Evolutionary conservation across 2,113 vertebrate species (phyloP), one percentile per base, ranked within the genome.

Genomic region (Speoplatyrhinus poulsoni): DNA sequence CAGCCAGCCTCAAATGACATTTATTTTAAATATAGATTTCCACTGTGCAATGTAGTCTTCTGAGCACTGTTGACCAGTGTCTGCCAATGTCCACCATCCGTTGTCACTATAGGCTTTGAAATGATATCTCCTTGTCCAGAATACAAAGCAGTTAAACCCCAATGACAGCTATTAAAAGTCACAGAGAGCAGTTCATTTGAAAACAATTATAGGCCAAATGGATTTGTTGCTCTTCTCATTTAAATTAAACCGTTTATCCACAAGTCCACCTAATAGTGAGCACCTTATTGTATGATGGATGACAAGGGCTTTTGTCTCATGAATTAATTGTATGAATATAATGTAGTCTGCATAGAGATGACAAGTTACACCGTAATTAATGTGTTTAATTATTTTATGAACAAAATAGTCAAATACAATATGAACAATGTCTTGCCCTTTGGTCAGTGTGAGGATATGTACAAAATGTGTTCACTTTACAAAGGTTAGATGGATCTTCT

Each of bases 201-300:
- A 87, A 87, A 86, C 36, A 41, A 41, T 41, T 41, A 41, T 80
- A 66, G 78, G 69, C 63, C 75, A 88, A 89, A 91, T 90, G 84
- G 86, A 92, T 91, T 86, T 87, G 87, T 87, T 82, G 82, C 83
- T 70, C 76, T 81, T 86, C 82, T 84, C 83, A 91, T 92, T 87
- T 89, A 89, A 92, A 92, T 91, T 81, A 90, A 90, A 84, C 59
- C 75, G 85, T 90, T 91, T 90, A 89, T 91, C 88, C 81, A 81
- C 69, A 73, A 62, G 68, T 86, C 83, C 75, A 86, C 76, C 77
- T 79, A 72, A 78, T 88, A 85, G 86, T 74, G 73, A 86, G 77
- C 65, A 75, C 73, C 69, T 58, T 75, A 54, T 60, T 55, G 53
- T 55, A 17, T 55, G 26, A 26, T 7, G 36, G 36, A 41, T 41